A percentile compares a stretch with the other conserved stretches of the same genome.
Conservation (phyloP, 2,113 vertebrate genomes). For the Pelecanoides urinatrix region DNA sequence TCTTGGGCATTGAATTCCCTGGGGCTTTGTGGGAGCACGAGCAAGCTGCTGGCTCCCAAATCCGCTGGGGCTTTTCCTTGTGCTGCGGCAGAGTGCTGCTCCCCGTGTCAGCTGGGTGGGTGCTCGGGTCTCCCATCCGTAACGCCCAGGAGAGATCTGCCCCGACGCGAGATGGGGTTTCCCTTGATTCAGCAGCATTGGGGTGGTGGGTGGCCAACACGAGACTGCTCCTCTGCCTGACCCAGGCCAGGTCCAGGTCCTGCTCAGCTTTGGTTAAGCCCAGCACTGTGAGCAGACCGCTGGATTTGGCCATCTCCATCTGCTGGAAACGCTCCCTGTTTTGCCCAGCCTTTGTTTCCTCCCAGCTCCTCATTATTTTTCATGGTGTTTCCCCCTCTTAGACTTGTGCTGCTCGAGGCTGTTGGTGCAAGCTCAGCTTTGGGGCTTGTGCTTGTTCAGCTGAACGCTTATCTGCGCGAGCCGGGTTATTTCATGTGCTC, state of each 20-base stretch:
- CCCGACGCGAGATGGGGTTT: rapidly evolving
- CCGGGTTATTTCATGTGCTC: neutral
- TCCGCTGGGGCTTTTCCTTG: rapidly evolving
- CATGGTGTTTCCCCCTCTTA: neutral
- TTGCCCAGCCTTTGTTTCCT: conserved; percentile 20
- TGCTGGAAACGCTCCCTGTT: neutral
- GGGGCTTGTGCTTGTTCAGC: neutral
- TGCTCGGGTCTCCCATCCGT: neutral
- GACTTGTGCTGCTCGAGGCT: neutral
- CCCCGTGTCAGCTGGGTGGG: neutral
- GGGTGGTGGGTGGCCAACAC: neutral
- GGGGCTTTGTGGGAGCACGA: neutral
- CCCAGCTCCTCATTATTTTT: neutral
- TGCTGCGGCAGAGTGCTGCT: neutral
- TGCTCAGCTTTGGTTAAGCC: neutral
- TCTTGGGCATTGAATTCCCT: neutral
- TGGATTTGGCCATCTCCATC: neutral
- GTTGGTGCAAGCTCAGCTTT: neutral
- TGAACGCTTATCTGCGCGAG: neutral
- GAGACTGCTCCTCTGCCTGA: neutral
- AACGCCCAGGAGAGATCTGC: rapidly evolving
- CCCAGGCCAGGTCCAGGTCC: neutral
- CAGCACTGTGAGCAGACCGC: neutral
- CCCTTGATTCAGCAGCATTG: rapidly evolving
- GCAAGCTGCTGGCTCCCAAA: neutral